phyloP scores from a whole-genome alignment of 2,888 invertebrate species.

The Amblyjoppa fuscipennis region DNA sequence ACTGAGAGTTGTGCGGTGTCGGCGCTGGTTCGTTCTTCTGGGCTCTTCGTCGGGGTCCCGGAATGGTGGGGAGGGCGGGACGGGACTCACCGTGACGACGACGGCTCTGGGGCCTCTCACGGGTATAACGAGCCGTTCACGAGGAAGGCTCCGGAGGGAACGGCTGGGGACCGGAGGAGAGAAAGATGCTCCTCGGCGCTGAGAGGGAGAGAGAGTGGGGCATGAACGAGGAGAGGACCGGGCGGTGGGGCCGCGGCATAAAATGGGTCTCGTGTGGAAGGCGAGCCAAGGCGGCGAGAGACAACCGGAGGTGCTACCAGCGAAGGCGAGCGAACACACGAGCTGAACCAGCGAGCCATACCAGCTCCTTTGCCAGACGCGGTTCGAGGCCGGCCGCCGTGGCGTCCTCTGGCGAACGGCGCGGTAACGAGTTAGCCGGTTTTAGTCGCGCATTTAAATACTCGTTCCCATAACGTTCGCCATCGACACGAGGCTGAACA shows the following conservation, averaged over 20 bases:
- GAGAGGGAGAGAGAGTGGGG: not conserved
- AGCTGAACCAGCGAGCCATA: constrained; percentile 21
- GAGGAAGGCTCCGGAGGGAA: constrained; percentile 30
- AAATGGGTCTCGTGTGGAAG: constrained; percentile 72
- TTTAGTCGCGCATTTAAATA: constrained; percentile 79
- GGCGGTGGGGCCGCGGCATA: constrained; percentile 40
- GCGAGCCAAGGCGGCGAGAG: constrained; percentile 60
- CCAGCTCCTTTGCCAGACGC: constrained; percentile 10
- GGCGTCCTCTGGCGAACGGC: constrained; percentile 80
- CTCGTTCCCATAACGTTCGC: constrained; percentile 79
- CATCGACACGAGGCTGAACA: constrained; percentile 55
- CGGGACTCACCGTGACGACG: constrained; percentile 53
- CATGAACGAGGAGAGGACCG: constrained; percentile 2
- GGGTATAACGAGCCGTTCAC: constrained; percentile 13
- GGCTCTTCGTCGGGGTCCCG: constrained; percentile 20
- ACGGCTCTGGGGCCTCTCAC: constrained; percentile 50
- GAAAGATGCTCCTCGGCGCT: not conserved
- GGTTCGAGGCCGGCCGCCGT: constrained; percentile 70
- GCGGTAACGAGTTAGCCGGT: constrained; percentile 77
- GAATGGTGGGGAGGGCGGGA: constrained; percentile 42
- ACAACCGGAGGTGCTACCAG: not conserved
- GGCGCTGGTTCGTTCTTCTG: constrained; percentile 75
- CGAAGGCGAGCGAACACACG: constrained; percentile 27
- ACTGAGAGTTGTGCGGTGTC: constrained; percentile 75
- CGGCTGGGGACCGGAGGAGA: constrained; percentile 11